Evolutionary conservation across 2,113 vertebrate species (phyloP), one percentile per base, ranked within the genome.

Genomic region (Procavia capensis): DNA sequence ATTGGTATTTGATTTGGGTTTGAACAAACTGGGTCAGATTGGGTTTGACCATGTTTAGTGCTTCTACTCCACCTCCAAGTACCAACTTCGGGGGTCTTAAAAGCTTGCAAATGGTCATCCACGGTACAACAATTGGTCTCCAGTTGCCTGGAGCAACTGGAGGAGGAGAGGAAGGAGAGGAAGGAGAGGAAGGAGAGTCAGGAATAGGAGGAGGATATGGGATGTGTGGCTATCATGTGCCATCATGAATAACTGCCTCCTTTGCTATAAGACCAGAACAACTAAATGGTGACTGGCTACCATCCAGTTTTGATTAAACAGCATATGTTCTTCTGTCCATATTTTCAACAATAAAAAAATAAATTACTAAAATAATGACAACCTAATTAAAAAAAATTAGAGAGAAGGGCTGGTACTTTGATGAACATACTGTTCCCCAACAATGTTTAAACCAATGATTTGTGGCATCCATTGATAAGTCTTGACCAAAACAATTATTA

Each of bases 401-500:
- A 29, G 9, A 17, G 20, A 20, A 70, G 68, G 68, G n/a, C 6
- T 54, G 45, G 31, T 36, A 36, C 68, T 61, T 88, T 54, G 47
- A 88, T 90, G 76, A 63, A 20, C 79, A 22, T 10, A 34, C 43
- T 41, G 10, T 34, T 54, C 22, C 22, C 59, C 41, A 76, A n/a
- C 36, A 66, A 36, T 63, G 27, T 90, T 72, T 41, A 92, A 50
- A 31, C 79, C 68, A 34, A 17, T 27, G 16, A 17, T 57, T 57
- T 57, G n/a, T 78, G 81, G 39, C 25, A 54, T 64, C 59, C 81
- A 68, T 10, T 81, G 88, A 59, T 68, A 25, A 85, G 47, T 68
- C 80, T 92, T 85, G 39, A 14, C 39, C 11, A 79, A 90, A 92
- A 54, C 61, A 88, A 85, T 95, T 84, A 59, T 61, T 89, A 31